Evolutionary conservation across 1,140 invertebrate genomes (phyloP).

Genomic region (Tetraneura akinire): DNA sequence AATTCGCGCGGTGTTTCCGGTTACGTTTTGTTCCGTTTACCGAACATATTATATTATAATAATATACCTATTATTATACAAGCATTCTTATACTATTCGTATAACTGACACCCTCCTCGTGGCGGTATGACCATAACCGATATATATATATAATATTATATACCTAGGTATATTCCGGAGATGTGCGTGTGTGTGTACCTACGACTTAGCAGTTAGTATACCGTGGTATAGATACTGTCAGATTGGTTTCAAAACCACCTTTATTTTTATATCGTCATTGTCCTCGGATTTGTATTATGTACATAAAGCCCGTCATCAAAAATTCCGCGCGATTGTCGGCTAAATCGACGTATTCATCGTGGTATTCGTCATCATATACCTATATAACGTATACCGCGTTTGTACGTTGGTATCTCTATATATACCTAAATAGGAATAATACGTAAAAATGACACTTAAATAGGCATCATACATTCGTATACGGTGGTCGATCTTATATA

Average conservation of each 20-base stretch:
- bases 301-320: neutral
- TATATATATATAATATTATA: neutral
- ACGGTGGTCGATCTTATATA: slow-evolving; percentile 19
- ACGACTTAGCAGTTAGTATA: neutral
- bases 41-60: no score
- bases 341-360: neutral
- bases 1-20: slow-evolving; percentile 3
- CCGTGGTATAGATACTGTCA: neutral
- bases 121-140: no score
- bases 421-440: neutral
- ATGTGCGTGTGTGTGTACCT: neutral
- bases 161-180: neutral
- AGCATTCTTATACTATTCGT: neutral
- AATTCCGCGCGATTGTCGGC: slow-evolving; percentile 12
- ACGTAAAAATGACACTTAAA: neutral
- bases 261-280: neutral
- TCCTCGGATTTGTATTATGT: neutral
- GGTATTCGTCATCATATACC: no score
- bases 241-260: neutral
- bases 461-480: neutral
- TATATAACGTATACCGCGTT: no score
- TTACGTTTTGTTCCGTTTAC: neutral
- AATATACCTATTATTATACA: neutral
- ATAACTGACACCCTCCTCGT: neutral
- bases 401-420: no score